phyloP scores from a whole-genome alignment of 2,797 vertebrate genomes.

The Anableps anableps region DNA sequence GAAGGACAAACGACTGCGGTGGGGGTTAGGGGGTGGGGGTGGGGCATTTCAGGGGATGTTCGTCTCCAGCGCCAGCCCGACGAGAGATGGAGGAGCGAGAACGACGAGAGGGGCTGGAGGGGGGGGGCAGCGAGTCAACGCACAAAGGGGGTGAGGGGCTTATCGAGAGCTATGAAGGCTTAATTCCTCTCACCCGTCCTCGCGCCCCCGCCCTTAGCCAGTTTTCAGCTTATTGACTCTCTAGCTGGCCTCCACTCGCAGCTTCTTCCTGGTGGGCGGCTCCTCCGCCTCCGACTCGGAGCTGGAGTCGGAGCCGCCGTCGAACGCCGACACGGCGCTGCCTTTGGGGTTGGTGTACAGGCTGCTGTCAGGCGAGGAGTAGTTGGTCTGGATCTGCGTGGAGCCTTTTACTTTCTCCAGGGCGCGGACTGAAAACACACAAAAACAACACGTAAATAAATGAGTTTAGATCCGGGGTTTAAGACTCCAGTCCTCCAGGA shows the following conservation, averaged over 20 bases:
- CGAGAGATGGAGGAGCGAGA: slow-evolving; percentile 40
- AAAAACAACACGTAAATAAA: not conserved
- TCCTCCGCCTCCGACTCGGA: slow-evolving; percentile 94
- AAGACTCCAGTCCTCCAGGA: not conserved
- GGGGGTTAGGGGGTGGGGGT: too few relatives aligned
- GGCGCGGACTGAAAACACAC: slow-evolving; percentile 86
- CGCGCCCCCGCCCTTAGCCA: slow-evolving; percentile 11
- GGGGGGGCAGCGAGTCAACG: slow-evolving; percentile 26
- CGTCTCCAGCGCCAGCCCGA: slow-evolving; percentile 71
- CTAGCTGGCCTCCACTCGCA: slow-evolving; percentile 94
- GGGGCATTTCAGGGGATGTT: slow-evolving; percentile 49
- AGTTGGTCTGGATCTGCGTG: slow-evolving; percentile 92
- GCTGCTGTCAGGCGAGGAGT: slow-evolving; percentile 94
- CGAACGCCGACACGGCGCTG: slow-evolving; percentile 97
- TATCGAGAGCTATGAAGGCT: slow-evolving; percentile 55
- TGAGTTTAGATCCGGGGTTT: too few relatives aligned
- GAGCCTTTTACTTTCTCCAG: slow-evolving; percentile 98
- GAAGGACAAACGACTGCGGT: slow-evolving; percentile 11
- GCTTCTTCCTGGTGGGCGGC: slow-evolving; percentile 93
- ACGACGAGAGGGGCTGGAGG: slow-evolving; percentile 15
- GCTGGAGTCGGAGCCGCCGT: slow-evolving; percentile 96
- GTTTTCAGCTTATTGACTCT: slow-evolving; percentile 49
- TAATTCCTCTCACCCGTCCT: slow-evolving; percentile 44
- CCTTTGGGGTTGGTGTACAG: slow-evolving; percentile 99
- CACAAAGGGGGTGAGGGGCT: slow-evolving; percentile 16